Evolutionary conservation across 2,797 vertebrate species (phyloP), one percentile per base, ranked within the genome.

Genomic region (Phataginus tricuspis): DNA sequence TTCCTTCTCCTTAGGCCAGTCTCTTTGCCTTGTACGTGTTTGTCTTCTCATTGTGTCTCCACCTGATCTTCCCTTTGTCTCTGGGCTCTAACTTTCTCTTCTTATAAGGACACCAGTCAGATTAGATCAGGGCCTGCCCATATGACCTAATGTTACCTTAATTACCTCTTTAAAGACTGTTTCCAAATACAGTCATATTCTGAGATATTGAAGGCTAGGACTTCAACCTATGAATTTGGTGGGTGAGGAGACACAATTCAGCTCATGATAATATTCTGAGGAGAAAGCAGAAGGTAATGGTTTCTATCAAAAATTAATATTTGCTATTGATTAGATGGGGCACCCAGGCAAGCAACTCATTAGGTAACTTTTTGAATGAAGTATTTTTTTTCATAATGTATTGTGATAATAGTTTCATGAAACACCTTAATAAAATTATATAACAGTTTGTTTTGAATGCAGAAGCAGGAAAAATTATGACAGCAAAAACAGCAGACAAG

Each of bases 321-420:
- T 66, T 83, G 9, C 51, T 88, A 1, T 63, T 49, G 93, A 64
- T 94, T 63, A 64, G 15, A 45, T 21, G 9, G 42, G 61, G 11
- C 19, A 69, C n/a, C 34, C 27, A 87, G 75, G n/a, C 25, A 90
- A 92, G 61, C 19, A 86, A 49, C 37, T 85, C 71, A 45, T 18
- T 53, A 31, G 16, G 0, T 11, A 69, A 77, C 16, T n/a, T 83
- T 77, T 94, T 61, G 42, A 95, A 88, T 72, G 29, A 66, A 74
- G 59, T 75, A 51, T 69, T 29, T 42, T 69, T 86, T 68, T 82
- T 71, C 57, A 78, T 85, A 93, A 74, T 86, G 27, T 66, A 75
- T 88, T 91, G 31, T 90, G 77, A 89, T 90, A 72, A 97, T 92
- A 89, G 7, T 95, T 95, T 86, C 86, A 93, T 93, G 69, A 86